Evolutionary conservation across 2,888 invertebrate genomes (phyloP).

Genomic region (Actias luna): DNA sequence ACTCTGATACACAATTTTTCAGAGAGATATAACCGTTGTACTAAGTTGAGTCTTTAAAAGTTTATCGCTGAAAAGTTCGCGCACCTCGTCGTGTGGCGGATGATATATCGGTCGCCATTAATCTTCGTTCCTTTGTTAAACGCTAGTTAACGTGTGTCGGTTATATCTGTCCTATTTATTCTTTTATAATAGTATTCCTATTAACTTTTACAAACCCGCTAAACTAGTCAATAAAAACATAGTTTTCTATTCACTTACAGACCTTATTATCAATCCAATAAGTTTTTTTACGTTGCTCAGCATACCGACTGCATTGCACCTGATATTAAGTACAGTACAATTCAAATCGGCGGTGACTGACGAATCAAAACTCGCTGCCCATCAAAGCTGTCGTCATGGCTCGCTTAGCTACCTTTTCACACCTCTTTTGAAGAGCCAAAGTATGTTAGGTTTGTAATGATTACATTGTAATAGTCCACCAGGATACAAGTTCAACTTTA

Average conservation of each 20-base stretch:
- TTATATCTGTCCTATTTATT: slow-evolving; percentile 35
- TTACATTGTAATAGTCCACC: too few relatives aligned
- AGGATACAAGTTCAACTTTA: too few relatives aligned
- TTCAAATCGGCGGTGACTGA: too few relatives aligned
- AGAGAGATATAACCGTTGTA: slow-evolving; percentile 68
- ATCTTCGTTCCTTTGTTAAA: slow-evolving; percentile 62
- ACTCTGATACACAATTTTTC: slow-evolving; percentile 77
- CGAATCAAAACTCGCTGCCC: too few relatives aligned
- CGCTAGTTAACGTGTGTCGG: slow-evolving; percentile 61
- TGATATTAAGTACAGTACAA: too few relatives aligned
- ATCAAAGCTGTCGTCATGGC: too few relatives aligned
- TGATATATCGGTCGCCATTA: slow-evolving; percentile 75
- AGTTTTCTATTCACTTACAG: not conserved
- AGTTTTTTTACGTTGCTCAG: too few relatives aligned
- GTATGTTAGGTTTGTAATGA: too few relatives aligned
- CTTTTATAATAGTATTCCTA: slow-evolving; percentile 4
- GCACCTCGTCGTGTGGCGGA: slow-evolving; percentile 56
- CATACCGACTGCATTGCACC: too few relatives aligned
- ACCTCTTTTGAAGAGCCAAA: too few relatives aligned
- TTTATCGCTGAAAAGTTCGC: slow-evolving; percentile 75
- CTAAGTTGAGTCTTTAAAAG: slow-evolving; percentile 79
- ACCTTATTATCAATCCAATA: not conserved
- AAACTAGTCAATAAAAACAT: not conserved
- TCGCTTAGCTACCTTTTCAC: too few relatives aligned
- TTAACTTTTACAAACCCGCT: not conserved